Evolutionary conservation across 2,113 vertebrate genomes (phyloP), one percentile per base, ranked within the genome.

Genomic region (Muntiacus muntjak): DNA sequence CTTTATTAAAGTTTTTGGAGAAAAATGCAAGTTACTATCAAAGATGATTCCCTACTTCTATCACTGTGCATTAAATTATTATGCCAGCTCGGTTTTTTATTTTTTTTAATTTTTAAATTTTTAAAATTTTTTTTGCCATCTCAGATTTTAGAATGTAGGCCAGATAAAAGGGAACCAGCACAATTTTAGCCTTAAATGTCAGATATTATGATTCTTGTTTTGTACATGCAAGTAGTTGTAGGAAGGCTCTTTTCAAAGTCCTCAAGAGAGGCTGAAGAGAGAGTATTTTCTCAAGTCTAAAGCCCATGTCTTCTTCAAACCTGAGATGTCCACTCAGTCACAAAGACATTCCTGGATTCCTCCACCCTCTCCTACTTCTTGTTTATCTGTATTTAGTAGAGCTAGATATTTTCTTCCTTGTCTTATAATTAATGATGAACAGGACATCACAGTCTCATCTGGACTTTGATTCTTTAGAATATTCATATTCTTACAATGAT

Each of bases 51-150:
- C 11, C 28, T 89, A 91, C 45, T 40, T 86, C 7, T 64, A 64
- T 86, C 78, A 83, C 16, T 60, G 14, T 95, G n/a, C 19, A 79
- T 93, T 96, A 84, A 96, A 93, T 57, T 58, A 40, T 84, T 85
- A 87, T 86, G 30, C 7, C 43, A 45, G 6, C 43, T 45, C 6
- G 1, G 43, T 43, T 43, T 43, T 43, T 45, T 45, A 7, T 45
- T 45, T 43, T 43, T 40, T 40, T 40, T 40, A 40, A 40, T 43
- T 43, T 43, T 43, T 43, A 7, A 7, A 6, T 45, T 43, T 5
- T 43, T 43, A 36, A 36, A 43, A n/a, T n/a, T 45, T 45, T 45
- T 45, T 45, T 45, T 86, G 26, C 7, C 36, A 30, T 33, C 33
- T 96, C 86, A 36, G 23, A 81, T n/a, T 45, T 94, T 96, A 94